A percentile compares a stretch with the other conserved stretches of the same genome.
Evolutionary conservation across 2,797 vertebrate genomes (phyloP).

Genomic region (Cyprinella venusta): DNA sequence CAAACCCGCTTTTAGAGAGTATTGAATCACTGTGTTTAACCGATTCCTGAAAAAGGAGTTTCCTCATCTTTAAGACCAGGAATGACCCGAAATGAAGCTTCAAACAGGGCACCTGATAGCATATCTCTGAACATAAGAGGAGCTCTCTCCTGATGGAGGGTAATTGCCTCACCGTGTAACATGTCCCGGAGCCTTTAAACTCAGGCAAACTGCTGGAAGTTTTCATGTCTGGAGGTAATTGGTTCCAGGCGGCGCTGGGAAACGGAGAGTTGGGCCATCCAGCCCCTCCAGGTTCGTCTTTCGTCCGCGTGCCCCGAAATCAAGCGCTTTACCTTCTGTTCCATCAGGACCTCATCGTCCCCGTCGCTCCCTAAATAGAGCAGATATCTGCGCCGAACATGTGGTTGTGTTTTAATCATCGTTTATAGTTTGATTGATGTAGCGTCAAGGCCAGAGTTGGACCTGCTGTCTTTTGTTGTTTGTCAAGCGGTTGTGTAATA

Average conservation of each 20-base stretch:
- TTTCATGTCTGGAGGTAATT: slow-evolving; percentile 59
- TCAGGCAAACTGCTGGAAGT: slow-evolving; percentile 45
- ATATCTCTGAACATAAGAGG: slow-evolving; percentile 51
- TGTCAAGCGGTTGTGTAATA: background rate
- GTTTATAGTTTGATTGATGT: slow-evolving; percentile 28
- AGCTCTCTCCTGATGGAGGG: slow-evolving; percentile 51
- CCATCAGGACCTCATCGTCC: slow-evolving; percentile 3
- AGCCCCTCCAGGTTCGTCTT: slow-evolving; percentile 23
- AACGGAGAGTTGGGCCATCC: slow-evolving; percentile 15
- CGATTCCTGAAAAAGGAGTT: background rate
- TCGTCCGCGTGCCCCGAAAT: slow-evolving; percentile 23
- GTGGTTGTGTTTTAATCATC: slow-evolving; percentile 43
- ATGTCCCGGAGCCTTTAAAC: slow-evolving; percentile 45
- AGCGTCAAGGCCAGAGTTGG: slow-evolving; percentile 11
- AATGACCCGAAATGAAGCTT: slow-evolving; percentile 6
- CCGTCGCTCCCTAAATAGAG: slow-evolving; percentile 17
- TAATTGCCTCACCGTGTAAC: slow-evolving; percentile 54
- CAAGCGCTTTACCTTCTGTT: slow-evolving; percentile 45
- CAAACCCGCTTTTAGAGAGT: no score
- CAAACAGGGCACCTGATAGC: slow-evolving; percentile 39
- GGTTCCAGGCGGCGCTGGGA: slow-evolving; percentile 55
- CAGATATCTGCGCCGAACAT: slow-evolving; percentile 15
- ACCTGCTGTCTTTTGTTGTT: slow-evolving; percentile 31
- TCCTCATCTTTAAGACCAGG: background rate
- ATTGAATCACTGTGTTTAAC: background rate